Evolutionary conservation across 2,797 vertebrate genomes (phyloP), one percentile per base, ranked within the genome.

Genomic region (Coranthus polyacanthus): DNA sequence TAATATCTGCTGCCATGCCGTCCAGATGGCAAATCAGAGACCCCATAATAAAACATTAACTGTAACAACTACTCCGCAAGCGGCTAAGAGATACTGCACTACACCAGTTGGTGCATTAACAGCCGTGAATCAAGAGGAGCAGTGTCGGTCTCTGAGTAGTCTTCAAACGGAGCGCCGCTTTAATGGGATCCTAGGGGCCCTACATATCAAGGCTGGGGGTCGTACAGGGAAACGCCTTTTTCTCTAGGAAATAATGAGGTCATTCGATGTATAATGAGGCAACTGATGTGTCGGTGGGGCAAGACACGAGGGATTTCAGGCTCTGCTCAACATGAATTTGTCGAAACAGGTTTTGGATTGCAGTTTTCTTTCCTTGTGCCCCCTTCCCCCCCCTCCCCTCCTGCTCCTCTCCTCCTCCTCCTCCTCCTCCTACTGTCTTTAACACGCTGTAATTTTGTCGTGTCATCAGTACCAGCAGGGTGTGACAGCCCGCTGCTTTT

Each of bases 231-330:
- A 77, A 78, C 22, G 86, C 72, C 81, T 78, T 74, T 81, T 91
- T 89, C 79, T 73, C 65, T 36, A n/a, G 44, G 69, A 92, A 89
- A 83, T 91, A 92, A 93, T 91, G 83, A 88, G 92, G 88, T 91
- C 85, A 83, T 72, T 81, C 15, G 3, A 52, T 72, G 74, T 80
- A 87, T 92, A 90, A 92, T 89, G 83, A 91, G 78, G 65, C 69
- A 68, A 69, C 77, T 80, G 84, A 88, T 81, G 78, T 69, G 38
- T 12, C 39, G 11, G 11, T 5, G 21, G 46, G 29, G 64, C 42
- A 21, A 65, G 69, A 54, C 75, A 45, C 11, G 1, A 44, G 82
- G 78, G 75, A 80, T 82, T 88, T 83, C 68, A 87, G 66, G 72
- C 71, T 77, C 66, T 26, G 22, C 63, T 82, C 82, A 37, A 74